A percentile compares a stretch with the other conserved stretches of the same genome.
These are phyloP conservation scores for Danio aesculapii DNA, from an alignment of 2,797 vertebrate species.

Conservation along the genomic window DNA sequence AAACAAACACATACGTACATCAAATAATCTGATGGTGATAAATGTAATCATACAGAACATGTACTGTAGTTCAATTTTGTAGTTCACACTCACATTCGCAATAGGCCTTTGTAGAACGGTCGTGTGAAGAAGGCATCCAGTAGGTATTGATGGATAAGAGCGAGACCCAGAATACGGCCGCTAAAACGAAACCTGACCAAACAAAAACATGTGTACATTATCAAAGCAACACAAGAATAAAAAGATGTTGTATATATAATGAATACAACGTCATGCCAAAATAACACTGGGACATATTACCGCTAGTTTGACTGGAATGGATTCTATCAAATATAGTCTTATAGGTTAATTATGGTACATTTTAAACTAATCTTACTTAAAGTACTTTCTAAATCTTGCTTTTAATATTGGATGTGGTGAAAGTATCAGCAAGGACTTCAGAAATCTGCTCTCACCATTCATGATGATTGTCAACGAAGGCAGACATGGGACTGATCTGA, in stretches of 20 bases:
- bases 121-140: constrained; percentile 97
- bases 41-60: neutral
- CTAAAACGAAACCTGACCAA: constrained; percentile 93
- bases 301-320: too few species aligned
- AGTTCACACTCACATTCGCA: constrained; percentile 95
- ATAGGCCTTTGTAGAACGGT: constrained; percentile 97
- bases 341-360: too few species aligned
- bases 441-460: constrained; percentile 86
- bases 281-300: neutral
- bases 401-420: neutral
- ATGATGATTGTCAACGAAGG: constrained; percentile 98
- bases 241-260: too few species aligned
- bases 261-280: neutral
- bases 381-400: neutral
- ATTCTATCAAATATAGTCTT: neutral
- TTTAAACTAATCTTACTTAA: too few species aligned
- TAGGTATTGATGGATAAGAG: constrained; percentile 96
- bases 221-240: too few species aligned
- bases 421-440: neutral
- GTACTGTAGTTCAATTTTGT: neutral
- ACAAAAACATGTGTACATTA: constrained; percentile 38
- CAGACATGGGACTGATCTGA: constrained; percentile 99
- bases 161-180: constrained; percentile 94
- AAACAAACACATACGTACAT: neutral
- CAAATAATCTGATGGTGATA: neutral